Percentiles rank a stretch among this genome's conserved stretches.
Evolutionary conservation across 2,888 invertebrate species (phyloP).

Genomic region (Acanthococcus lagerstroemiae): DNA sequence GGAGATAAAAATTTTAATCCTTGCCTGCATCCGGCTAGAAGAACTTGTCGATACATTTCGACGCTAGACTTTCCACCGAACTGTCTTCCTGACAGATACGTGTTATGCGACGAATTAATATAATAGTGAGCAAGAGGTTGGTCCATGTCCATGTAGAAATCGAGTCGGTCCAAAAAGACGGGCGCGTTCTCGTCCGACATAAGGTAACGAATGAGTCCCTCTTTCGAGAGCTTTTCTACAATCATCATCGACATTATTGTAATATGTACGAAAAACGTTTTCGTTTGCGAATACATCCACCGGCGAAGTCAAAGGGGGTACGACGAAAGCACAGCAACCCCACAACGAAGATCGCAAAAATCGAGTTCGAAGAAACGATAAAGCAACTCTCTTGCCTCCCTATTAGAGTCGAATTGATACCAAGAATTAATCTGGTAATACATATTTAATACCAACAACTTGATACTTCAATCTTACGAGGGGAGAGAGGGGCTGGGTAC

Average conservation of each 20-base stretch:
- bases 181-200: constrained; percentile 99
- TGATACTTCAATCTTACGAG: too few relatives aligned
- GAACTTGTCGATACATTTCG: constrained; percentile 96
- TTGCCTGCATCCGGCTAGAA: constrained; percentile 91
- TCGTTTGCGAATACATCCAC: not conserved
- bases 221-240: constrained; percentile 74
- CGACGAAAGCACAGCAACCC: too few relatives aligned
- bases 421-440: too few relatives aligned
- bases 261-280: not conserved
- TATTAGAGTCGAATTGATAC: too few relatives aligned
- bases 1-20: constrained; percentile 37
- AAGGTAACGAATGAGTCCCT: constrained; percentile 92
- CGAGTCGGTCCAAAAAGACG: constrained; percentile 94
- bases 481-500: too few relatives aligned
- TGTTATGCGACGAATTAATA: constrained; percentile 97
- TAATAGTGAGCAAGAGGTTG: constrained; percentile 96
- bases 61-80: constrained; percentile 97
- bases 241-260: constrained; percentile 34
- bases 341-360: too few relatives aligned
- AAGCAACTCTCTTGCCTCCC: too few relatives aligned
- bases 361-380: too few relatives aligned
- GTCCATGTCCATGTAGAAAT: constrained; percentile 98
- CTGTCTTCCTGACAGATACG: constrained; percentile 86
- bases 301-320: not conserved
- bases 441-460: too few relatives aligned